Conservation (phyloP, 92 coral and sea anemone genomes). For the Montipora capitata region DNA sequence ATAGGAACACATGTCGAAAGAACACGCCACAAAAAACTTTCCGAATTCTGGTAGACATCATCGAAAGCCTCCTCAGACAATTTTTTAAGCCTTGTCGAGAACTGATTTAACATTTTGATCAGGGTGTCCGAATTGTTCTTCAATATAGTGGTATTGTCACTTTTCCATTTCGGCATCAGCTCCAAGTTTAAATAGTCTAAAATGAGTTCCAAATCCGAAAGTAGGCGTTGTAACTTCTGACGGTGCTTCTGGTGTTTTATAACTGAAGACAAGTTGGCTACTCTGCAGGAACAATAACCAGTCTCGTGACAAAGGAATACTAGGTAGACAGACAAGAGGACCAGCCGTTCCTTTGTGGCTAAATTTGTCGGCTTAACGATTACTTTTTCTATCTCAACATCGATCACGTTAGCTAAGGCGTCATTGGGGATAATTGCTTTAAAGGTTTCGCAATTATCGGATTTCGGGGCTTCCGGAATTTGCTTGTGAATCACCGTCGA, state of each 20-base stretch:
- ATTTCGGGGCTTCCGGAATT: not conserved
- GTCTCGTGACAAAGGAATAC: not conserved
- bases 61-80: not conserved
- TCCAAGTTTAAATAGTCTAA: not conserved
- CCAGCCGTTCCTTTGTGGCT: not conserved
- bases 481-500: not conserved
- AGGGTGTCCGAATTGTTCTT: not conserved
- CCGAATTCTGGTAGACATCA: not conserved
- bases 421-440: not conserved
- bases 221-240: not conserved
- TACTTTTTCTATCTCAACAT: not conserved
- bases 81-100: not conserved
- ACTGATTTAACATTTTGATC: not conserved
- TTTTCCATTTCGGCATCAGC: not conserved
- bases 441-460: not conserved
- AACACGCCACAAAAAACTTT: no score
- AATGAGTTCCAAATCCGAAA: not conserved
- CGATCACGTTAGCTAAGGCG: not conserved
- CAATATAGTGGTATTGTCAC: not conserved
- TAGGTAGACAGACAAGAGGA: not conserved
- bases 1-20: no score
- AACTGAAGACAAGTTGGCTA: no score
- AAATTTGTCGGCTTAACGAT: not conserved
- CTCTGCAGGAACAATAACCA: not conserved
- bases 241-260: no score